Conservation (phyloP, 1,140 invertebrate genomes). For the Drosophila elegans region DNA sequence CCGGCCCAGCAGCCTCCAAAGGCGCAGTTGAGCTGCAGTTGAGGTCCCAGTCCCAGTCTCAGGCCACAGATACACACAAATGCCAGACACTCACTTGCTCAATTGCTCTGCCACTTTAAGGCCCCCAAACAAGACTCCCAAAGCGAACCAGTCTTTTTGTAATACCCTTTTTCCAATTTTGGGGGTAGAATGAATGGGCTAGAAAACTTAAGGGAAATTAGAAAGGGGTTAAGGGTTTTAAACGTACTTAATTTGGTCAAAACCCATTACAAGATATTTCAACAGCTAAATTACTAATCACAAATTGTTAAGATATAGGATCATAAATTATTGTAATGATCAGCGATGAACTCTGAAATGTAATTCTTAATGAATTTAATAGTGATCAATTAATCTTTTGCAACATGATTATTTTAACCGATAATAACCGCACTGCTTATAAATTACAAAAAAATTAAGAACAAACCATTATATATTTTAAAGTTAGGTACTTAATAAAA, state of each 20-base stretch:
- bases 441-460: too few relatives aligned
- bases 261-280: not conserved
- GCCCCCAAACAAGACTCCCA: conserved; percentile 54
- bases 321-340: too few relatives aligned
- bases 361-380: not conserved
- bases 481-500: too few relatives aligned
- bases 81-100: conserved; percentile 65
- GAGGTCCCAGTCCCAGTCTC: conserved; percentile 13
- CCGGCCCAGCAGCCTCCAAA: conserved; percentile 75
- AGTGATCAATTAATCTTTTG: too few relatives aligned
- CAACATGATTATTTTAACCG: too few relatives aligned
- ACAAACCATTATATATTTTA: too few relatives aligned
- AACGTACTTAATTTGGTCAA: too few relatives aligned
- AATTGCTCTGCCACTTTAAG: conserved; percentile 80
- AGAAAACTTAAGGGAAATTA: not conserved
- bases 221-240: too few relatives aligned
- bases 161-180: conserved; percentile 43
- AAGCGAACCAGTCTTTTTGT: conserved; percentile 63
- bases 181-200: not conserved
- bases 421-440: too few relatives aligned
- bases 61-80: conserved; percentile 6
- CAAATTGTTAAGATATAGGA: too few relatives aligned
- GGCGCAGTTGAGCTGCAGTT: conserved; percentile 9
- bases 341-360: not conserved
- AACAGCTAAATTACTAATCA: not conserved